Percentiles rank a stretch among this genome's conserved stretches.
Evolutionary conservation across 2,888 invertebrate genomes (phyloP).

Genomic region (Alloplasta piceator): DNA sequence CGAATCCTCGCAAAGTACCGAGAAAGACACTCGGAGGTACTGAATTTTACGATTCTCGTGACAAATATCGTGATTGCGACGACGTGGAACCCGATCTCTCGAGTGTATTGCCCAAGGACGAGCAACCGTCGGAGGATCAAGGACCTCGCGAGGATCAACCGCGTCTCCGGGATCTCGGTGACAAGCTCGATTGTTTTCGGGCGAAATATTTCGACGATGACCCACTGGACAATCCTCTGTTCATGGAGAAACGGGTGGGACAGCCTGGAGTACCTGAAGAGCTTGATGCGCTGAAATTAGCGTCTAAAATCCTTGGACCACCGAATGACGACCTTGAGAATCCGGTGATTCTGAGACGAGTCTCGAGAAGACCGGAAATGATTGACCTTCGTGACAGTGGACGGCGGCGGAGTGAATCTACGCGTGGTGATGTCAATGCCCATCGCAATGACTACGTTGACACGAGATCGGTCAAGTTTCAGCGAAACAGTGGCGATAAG

Average conservation of each 20-base stretch:
- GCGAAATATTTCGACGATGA: conserved; percentile 90
- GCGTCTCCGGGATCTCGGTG: conserved; percentile 87
- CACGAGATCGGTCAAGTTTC: conserved; percentile 23
- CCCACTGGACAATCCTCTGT: conserved; percentile 91
- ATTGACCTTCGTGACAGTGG: conserved; percentile 35
- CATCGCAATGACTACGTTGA: conserved; percentile 11
- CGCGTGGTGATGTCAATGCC: conserved; percentile 20
- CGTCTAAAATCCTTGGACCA: conserved; percentile 72
- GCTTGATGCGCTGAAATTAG: conserved; percentile 72
- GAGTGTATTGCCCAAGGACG: conserved; percentile 74
- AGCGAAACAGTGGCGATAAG: conserved; percentile 14
- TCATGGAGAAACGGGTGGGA: conserved; percentile 82
- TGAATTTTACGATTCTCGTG: conserved; percentile 89
- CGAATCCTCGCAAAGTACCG: conserved; percentile 87
- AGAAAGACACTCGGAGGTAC: conserved; percentile 87
- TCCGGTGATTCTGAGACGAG: conserved; percentile 64
- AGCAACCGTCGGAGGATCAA: conserved; percentile 73
- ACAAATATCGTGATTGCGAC: conserved; percentile 79
- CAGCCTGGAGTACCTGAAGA: conserved; percentile 73
- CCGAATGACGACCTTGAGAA: conserved; percentile 71
- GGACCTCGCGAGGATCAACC: conserved; percentile 76
- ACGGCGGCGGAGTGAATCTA: conserved; percentile 30
- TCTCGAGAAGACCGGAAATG: conserved; percentile 76
- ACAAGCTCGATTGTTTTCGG: conserved; percentile 90
- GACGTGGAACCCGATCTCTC: conserved; percentile 79